Evolutionary conservation across 2,113 vertebrate species (phyloP), one percentile per base, ranked within the genome.

Genomic region (Lathamus discolor): DNA sequence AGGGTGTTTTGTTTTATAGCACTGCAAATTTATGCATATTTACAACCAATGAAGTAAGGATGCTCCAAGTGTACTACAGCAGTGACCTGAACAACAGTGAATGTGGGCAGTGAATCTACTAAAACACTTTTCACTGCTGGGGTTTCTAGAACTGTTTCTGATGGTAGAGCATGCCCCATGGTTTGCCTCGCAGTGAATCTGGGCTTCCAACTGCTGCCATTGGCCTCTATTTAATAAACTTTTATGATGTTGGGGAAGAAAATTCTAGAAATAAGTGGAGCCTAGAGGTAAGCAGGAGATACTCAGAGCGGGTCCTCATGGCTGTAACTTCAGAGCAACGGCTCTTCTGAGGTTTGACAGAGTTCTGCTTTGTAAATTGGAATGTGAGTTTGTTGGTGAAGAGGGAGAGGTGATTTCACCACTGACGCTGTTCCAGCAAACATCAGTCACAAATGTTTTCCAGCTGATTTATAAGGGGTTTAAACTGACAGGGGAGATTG

Each of bases 11-110:
- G 61, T 61, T 49, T 64, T 46, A 63, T 70, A 80, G 16, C 28
- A 44, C 29, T 55, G 33, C 46, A 55, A 70, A 51, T 92, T 87
- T 63, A 39, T 72, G 43, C n/a, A 2, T 67, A 11, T 89, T 90
- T 75, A 52, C 88, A 92, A 93, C 81, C 84, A 88, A 90, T 35
- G 52, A 63, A 85, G 57, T 93, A 85, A 91, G 67, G 77, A 73
- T n/a, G 41, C 28, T 61, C 3, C 6, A 72, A 61, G 48, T 31
- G 9, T 43, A 10, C 55, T 87, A 7, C 83, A 43, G 67, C 67
- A 69, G 77, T 89, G 93, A 96, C 92, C 86, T 88, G 68, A 75
- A 70, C 59, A 83, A 28, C 28, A 39, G 0, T 59, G 86, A 88
- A n/a, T 86, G 64, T 29, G 74, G 87, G 39, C 83, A 88, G 8